These are phyloP conservation scores for Coracias cyanogaster DNA, from an alignment of 2,797 vertebrate species.

Conservation along the genomic window DNA sequence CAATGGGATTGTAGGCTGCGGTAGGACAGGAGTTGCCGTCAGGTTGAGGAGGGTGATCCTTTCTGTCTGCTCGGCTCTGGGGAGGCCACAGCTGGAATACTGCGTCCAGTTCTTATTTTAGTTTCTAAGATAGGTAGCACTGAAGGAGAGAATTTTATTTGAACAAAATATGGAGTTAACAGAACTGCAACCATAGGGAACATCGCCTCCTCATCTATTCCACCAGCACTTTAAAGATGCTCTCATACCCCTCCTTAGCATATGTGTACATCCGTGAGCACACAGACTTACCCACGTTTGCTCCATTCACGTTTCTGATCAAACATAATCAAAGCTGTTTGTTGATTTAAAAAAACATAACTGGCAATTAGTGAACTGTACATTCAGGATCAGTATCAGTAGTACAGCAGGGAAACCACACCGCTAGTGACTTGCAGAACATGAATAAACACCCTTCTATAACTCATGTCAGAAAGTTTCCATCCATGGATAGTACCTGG, in stretches of 20 bases:
- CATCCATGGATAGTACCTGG: rapidly evolving
- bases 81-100: not conserved
- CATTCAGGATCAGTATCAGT: not conserved
- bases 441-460: not conserved
- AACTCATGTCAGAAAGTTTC: not conserved
- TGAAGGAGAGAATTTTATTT: not conserved
- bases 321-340: not conserved
- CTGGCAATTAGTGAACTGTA: not conserved
- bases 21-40: not conserved
- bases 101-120: not conserved
- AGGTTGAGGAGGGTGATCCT: not conserved
- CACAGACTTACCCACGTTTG: not conserved
- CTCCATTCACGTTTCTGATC: not conserved
- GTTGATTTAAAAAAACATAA: not conserved
- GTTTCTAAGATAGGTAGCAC: not conserved
- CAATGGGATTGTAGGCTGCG: not conserved
- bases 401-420: not conserved
- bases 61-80: not conserved
- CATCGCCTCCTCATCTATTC: not conserved
- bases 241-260: not conserved
- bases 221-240: not conserved
- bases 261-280: not conserved
- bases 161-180: not conserved
- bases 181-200: not conserved
- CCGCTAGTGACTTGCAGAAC: not conserved